Evolutionary conservation across 2,888 invertebrate genomes (phyloP), one percentile per base, ranked within the genome.

Genomic region (Lasioglossum vierecki): DNA sequence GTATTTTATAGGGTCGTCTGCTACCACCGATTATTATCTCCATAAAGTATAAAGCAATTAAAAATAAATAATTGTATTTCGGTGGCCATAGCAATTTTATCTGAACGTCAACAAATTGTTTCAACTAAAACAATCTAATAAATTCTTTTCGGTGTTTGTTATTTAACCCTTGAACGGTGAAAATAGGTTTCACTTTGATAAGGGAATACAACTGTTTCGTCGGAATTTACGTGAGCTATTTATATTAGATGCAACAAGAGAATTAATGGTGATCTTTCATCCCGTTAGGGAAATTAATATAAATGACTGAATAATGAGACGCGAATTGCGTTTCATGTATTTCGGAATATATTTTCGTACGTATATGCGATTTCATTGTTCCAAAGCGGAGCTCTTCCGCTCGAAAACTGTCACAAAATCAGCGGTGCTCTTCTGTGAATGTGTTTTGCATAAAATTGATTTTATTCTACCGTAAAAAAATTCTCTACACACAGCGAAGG

Each of bases 401-500:
- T 35, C 35, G 30, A 66, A 66, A 35, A 66, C 18, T 66, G 35
- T 35, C 18, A 8, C 66, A 22, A 35, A 66, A 66, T 66, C 66
- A 35, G 4, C 66, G 35, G 35, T 2, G 66, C 18, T 66, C 66
- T 66, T 66, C 35, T 3, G 9, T 9, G 66, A 66, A 22, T 66
- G 66, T 66, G 66, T 22, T 66, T 66, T 66, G 66, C 66, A 66
- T 66, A 66, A 66, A 66, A 66, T 66, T 66, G 66, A 66, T 66
- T 66, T 66, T 66, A 66, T 66, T 35, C 22, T 30, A 35, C 66
- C 8, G 66, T 9, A 35, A 35, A 66, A 66, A 66, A 35, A 35
- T 66, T 35, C 9, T 35, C 22, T 18, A 35, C 35, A 35, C 30
- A 30, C 18, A 66, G 22, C 9, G 35, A 18, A 66, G 18, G 15